phyloP scores from a whole-genome alignment of 2,797 vertebrate species.

The Xenentodon cancila region DNA sequence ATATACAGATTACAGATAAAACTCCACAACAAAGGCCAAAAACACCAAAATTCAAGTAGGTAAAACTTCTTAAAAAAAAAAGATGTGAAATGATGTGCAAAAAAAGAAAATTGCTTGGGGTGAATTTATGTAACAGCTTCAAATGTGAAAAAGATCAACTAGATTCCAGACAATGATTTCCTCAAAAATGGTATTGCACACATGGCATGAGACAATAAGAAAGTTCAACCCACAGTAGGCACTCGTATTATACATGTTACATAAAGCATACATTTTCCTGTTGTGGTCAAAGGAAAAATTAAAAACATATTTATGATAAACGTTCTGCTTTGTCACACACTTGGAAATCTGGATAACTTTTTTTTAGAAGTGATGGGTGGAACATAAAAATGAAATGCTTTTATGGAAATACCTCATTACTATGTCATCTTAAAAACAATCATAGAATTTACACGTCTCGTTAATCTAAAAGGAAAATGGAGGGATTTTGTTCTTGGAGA shows the following conservation, averaged over 20 bases:
- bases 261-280: conserved; percentile 12
- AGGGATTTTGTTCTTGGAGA: not conserved
- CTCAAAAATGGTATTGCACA: conserved; percentile 58
- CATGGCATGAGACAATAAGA: conserved; percentile 57
- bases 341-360: conserved; percentile 1
- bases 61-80: too few relatives aligned
- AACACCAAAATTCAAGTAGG: too few relatives aligned
- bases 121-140: conserved; percentile 15
- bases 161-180: conserved; percentile 46
- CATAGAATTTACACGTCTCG: too few relatives aligned
- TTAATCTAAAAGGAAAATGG: too few relatives aligned
- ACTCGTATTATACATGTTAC: conserved; percentile 34
- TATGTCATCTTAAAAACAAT: too few relatives aligned
- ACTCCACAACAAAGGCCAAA: too few relatives aligned
- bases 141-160: conserved; percentile 46
- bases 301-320: conserved; percentile 12
- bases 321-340: conserved; percentile 11
- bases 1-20: too few relatives aligned
- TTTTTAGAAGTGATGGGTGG: not conserved
- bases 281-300: conserved; percentile 19
- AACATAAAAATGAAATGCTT: not conserved
- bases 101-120: not conserved
- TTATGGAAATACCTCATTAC: too few relatives aligned
- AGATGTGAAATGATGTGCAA: not conserved
- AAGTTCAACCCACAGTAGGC: conserved; percentile 52